These are phyloP conservation scores for Nowickia ferox DNA, from an alignment of 2,888 invertebrate genomes.

Conservation along the genomic window DNA sequence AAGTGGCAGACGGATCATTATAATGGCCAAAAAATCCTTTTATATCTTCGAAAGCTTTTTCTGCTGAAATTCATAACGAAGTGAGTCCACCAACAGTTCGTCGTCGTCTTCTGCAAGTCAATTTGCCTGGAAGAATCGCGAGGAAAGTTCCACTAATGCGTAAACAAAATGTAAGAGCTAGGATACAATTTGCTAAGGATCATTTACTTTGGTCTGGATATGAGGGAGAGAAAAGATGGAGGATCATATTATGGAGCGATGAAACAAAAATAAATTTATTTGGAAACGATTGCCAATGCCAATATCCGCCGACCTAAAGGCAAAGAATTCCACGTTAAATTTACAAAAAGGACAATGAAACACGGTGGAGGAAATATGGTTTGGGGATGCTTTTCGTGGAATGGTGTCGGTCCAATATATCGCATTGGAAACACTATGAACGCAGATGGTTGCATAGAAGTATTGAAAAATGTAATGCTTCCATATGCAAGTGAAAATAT, in stretches of 20 bases:
- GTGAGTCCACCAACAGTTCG: background rate
- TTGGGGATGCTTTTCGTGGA: background rate
- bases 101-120: background rate
- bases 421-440: background rate
- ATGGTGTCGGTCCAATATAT: background rate
- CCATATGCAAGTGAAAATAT: background rate
- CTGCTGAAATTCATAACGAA: background rate
- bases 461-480: background rate
- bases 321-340: background rate
- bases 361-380: background rate
- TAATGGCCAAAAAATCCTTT: background rate
- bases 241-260: background rate
- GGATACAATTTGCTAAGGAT: background rate
- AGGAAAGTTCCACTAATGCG: background rate
- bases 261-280: slow-evolving; percentile 3
- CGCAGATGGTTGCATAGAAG: background rate
- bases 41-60: background rate
- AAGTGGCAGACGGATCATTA: background rate
- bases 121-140: background rate
- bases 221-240: background rate
- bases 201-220: background rate
- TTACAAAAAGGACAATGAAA: background rate
- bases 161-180: background rate
- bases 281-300: background rate
- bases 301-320: background rate